Conservation (phyloP, 2,888 invertebrate genomes). For the Stratiomys singularior region DNA sequence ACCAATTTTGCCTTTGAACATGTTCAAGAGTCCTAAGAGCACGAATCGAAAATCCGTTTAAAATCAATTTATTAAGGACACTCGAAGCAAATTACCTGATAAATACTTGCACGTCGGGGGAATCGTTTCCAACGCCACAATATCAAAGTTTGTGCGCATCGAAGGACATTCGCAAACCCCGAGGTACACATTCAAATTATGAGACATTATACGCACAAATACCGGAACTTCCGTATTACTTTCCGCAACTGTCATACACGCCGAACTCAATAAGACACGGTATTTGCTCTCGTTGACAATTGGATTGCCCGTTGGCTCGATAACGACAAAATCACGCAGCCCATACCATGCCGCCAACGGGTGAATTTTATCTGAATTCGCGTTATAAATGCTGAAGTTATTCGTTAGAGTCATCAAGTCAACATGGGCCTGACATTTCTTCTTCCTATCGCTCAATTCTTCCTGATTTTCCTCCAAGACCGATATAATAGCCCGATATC, state of each 20-base stretch:
- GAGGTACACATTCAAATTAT: conserved; percentile 74
- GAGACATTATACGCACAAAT: conserved; percentile 89
- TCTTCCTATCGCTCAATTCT: conserved; percentile 41
- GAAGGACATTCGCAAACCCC: conserved; percentile 84
- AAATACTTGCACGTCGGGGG: conserved; percentile 86
- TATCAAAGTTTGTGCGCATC: conserved; percentile 85
- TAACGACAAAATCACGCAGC: conserved; percentile 81
- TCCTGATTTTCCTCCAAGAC: conserved; percentile 60
- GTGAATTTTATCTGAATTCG: conserved; percentile 67
- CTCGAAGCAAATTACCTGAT: conserved; percentile 60
- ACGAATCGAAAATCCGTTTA: not conserved
- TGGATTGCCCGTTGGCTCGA: conserved; percentile 72
- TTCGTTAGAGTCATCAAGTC: conserved; percentile 70
- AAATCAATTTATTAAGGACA: not conserved
- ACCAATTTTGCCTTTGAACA: conserved; percentile 92
- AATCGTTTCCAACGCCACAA: conserved; percentile 84
- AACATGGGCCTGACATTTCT: conserved; percentile 67
- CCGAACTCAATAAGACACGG: conserved; percentile 82
- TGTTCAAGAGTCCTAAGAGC: conserved; percentile 74
- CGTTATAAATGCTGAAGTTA: conserved; percentile 70
- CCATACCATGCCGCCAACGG: conserved; percentile 81
- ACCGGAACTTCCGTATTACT: conserved; percentile 83
- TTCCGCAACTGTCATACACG: conserved; percentile 84
- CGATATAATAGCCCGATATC: conserved; percentile 59
- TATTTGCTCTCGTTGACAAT: conserved; percentile 77